Evolutionary conservation across 2,888 invertebrate genomes (phyloP), one percentile per base, ranked within the genome.

Genomic region (Cheilosia vulpina): DNA sequence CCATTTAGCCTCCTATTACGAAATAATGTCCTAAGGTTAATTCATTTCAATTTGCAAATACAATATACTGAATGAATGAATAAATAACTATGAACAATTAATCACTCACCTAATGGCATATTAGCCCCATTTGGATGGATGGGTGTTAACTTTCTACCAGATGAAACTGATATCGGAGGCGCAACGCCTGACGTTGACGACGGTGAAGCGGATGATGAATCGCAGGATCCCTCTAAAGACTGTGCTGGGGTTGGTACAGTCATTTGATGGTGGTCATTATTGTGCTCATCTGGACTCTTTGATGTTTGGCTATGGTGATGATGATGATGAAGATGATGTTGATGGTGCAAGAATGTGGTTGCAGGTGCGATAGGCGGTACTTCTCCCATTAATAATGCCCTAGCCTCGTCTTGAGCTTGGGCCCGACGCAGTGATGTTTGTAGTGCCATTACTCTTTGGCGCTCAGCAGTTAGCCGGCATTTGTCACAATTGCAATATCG

Each of bases 361-460:
- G 87, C 87, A 66, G 89, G 88, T 4, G 89, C 87, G 41, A 93
- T 92, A 87, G 93, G 93, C 47, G 92, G 93, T 83, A 93, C 88
- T 69, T 94, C 94, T n/a, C 93, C 93, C 43, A 92, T 89, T 24
- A 93, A 93, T 63, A 90, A 91, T 87, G 94, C 93, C 5, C 94
- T 92, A 63, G 95, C 95, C 91, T 97, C 97, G 90, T 97, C 97
- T 93, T 97, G 97, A 68, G 96, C 96, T 91, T 97, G 96, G 55
- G 97, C 97, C 63, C 98, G 94, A 62, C 97, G 92, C 87, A 96
- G 91, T 0, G 97, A 97, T 31, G 97, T 97, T 93, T 97, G 97
- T 90, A 94, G 93, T 79, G 98, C 98, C 98, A 98, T 98, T 77
- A 97, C 96, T 19, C 96, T 93, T 92, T 98, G 98, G 58, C 98